Base-by-base conservation (phyloP, 2,888 invertebrate genomes). In the Anthrax anthrax region DNA sequence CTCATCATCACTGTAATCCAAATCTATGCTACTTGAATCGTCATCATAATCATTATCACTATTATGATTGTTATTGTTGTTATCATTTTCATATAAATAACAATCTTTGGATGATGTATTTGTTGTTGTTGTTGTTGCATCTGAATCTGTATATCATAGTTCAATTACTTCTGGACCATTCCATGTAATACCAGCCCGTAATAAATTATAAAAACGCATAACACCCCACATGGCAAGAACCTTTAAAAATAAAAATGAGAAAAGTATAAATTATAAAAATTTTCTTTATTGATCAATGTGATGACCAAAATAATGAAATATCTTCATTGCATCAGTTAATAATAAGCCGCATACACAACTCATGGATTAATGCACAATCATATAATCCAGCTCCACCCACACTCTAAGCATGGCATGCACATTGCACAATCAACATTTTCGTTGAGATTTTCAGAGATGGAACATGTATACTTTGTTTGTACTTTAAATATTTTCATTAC, bases 101-200 rank as follows among this genome's bases (percentile, higher is more conserved):
- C 48, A 48, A 39, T 47, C 48, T 10, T 44, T 38, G 4, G 47
- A 48, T 18, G 50, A 48, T 39, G 44, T 50, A 18, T 48, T 32
- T 27, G 8, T n/a, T n/a, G n/a, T n/a, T n/a, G n/a, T n/a, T n/a
- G n/a, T 32, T 44, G 44, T 27, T 32, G 10, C 3, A 32, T 32
- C 29, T 32, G 29, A 32, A 32, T 45, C 52, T 52, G 55, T 63
- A 59, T 63, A 72, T 74, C 72, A 73, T 64, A 75, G 73, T 59
- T 74, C 73, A 58, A 74, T 73, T 54, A 73, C 71, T 61, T 81
- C 83, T 1, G 82, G 78, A 27, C 80, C 82, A 56, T 81, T 83
- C 83, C 83, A 84, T 56, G 81, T 80, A 52, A 83, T 76, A 37
- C 84, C 84, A 13, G 77, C 74, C 36, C 81, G 76, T 37, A 84